These are phyloP conservation scores for Buphagus erythrorhynchus DNA, from an alignment of 2,797 vertebrate genomes.

Conservation along the genomic window DNA sequence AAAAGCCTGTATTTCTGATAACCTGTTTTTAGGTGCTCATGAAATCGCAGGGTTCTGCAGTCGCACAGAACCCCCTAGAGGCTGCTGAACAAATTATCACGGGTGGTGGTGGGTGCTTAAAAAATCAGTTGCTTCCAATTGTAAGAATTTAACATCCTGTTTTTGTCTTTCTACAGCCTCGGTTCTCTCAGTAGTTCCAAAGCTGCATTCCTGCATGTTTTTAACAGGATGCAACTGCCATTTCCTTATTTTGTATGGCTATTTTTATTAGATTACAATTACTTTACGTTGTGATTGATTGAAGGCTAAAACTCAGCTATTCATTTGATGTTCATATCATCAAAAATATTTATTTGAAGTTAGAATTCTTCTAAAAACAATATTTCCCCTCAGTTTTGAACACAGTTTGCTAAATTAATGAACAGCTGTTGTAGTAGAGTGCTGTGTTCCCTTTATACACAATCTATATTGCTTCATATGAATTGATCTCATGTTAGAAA, in stretches of 20 bases:
- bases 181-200: slow-evolving; percentile 56
- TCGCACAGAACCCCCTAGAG: slow-evolving; percentile 55
- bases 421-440: background rate
- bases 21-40: background rate
- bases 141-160: slow-evolving; percentile 74
- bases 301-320: slow-evolving; percentile 70
- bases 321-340: slow-evolving; percentile 40
- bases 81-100: background rate
- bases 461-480: slow-evolving; percentile 18
- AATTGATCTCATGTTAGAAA: slow-evolving; percentile 45
- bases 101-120: background rate
- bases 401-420: slow-evolving; percentile 59
- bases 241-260: slow-evolving; percentile 82
- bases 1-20: background rate
- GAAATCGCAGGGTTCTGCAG: slow-evolving; percentile 19
- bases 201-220: slow-evolving; percentile 68
- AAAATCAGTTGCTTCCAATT: slow-evolving; percentile 32
- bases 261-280: slow-evolving; percentile 79
- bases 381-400: slow-evolving; percentile 38
- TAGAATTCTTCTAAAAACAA: slow-evolving; percentile 44
- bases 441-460: background rate
- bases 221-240: slow-evolving; percentile 79
- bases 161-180: slow-evolving; percentile 72
- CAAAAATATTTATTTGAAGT: slow-evolving; percentile 76
- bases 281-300: slow-evolving; percentile 57